A percentile compares a stretch with the other conserved stretches of the same genome.
These are phyloP conservation scores for Ectemnius lituratus DNA, from an alignment of 2,888 invertebrate genomes.

Conservation along the genomic window DNA sequence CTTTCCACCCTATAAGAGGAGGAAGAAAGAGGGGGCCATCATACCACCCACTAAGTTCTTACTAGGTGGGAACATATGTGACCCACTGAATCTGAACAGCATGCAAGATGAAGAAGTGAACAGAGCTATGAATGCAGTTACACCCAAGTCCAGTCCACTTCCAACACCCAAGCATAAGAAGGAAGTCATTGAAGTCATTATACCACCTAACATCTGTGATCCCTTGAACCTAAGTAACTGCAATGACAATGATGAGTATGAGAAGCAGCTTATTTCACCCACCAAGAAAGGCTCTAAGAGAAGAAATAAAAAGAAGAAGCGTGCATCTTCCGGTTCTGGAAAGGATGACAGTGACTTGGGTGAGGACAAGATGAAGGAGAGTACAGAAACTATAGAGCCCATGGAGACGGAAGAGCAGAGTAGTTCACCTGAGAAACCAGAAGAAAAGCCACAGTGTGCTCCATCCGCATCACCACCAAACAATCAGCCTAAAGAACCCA, in stretches of 20 bases:
- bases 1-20: constrained; percentile 86
- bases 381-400: constrained; percentile 29
- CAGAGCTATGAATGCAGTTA: constrained; percentile 91
- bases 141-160: constrained; percentile 94
- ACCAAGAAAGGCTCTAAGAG: constrained; percentile 82
- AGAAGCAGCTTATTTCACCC: constrained; percentile 87
- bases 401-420: constrained; percentile 16
- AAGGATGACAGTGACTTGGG: constrained; percentile 78
- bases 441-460: constrained; percentile 19
- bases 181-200: constrained; percentile 91
- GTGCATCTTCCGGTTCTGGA: constrained; percentile 79
- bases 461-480: constrained; percentile 31
- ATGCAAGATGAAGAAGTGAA: constrained; percentile 89
- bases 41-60: constrained; percentile 96
- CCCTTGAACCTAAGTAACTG: constrained; percentile 88
- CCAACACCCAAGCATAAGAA: constrained; percentile 90
- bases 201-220: constrained; percentile 95
- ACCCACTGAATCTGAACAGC: constrained; percentile 95
- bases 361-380: constrained; percentile 77
- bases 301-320: constrained; percentile 83
- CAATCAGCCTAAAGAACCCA: constrained; percentile 53
- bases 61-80: constrained; percentile 95
- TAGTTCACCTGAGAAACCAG: constrained; percentile 19
- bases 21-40: constrained; percentile 85
- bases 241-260: constrained; percentile 89